phyloP scores from a whole-genome alignment of 2,888 invertebrate species.

The Barypeithes pellucidus region DNA sequence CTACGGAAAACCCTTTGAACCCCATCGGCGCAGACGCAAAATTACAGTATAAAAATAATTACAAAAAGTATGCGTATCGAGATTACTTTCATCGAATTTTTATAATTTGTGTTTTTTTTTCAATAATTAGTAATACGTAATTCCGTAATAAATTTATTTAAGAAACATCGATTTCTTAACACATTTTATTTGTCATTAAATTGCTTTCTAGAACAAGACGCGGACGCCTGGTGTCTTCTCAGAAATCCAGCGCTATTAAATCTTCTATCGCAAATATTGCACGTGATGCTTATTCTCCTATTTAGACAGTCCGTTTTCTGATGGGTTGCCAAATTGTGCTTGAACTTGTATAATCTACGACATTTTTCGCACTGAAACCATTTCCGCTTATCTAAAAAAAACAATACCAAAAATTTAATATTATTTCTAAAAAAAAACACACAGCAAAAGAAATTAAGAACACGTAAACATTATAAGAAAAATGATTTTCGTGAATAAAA shows the following conservation, averaged over 20 bases:
- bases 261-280: constrained; percentile 39
- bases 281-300: constrained; percentile 24
- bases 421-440: too few relatives aligned
- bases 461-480: not conserved
- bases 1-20: too few relatives aligned
- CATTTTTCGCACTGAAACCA: constrained; percentile 41
- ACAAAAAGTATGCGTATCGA: too few relatives aligned
- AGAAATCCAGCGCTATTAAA: constrained; percentile 44
- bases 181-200: not conserved
- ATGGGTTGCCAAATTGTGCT: constrained; percentile 36
- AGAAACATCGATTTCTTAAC: not conserved
- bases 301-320: constrained; percentile 36
- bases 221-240: constrained; percentile 41
- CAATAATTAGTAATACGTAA: too few relatives aligned
- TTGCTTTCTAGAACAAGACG: constrained; percentile 18
- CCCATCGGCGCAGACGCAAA: too few relatives aligned
- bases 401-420: not conserved
- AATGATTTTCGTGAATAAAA: too few relatives aligned
- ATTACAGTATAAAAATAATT: too few relatives aligned
- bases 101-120: too few relatives aligned
- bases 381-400: not conserved
- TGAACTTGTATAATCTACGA: constrained; percentile 39
- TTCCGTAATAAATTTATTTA: not conserved
- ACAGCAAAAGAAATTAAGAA: not conserved
- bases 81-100: too few relatives aligned